Evolutionary conservation across 2,888 invertebrate genomes (phyloP), one percentile per base, ranked within the genome.

Genomic region (Liposcelis brunnea): DNA sequence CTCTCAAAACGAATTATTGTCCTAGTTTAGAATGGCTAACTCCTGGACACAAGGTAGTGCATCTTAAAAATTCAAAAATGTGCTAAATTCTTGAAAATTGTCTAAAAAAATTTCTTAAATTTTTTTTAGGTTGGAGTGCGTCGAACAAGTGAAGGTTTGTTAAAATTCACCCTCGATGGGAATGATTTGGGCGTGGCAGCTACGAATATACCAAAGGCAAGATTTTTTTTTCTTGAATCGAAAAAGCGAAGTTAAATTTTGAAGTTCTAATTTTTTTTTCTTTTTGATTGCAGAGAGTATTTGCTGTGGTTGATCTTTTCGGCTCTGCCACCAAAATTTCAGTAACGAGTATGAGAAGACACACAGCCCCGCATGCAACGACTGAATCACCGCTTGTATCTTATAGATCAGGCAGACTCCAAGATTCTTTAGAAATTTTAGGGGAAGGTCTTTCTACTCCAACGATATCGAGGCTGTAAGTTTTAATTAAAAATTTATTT

Each of bases 1-100:
- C 77, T 16, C 58, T 82, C 26, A 76, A 75, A 55, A 70, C 77
- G 47, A 78, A 80, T 53, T 80, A 78, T 56, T 73, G 75, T 42
- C 75, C 77, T 4, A 77, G 73, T 53, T 69, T 91, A 52, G 82
- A 86, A 52, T 85, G 89, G 78, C 64, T 93, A 11, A 74, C 82
- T 19, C 74, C 75, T 0, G 84, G 83, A 1, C 86, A 86, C 61
- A 71, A 80, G 44, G 54, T 64, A 43, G 3, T 14, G 6, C 6
- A 15, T 14, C 6, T 14, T 16, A 18, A 40, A n/a, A n/a, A n/a
- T n/a, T n/a, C n/a, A n/a, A n/a, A n/a, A n/a, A n/a, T n/a, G n/a
- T n/a, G n/a, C n/a, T n/a, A n/a, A n/a, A n/a, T n/a, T n/a, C n/a
- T 14, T 35, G 35, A 10, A 10, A 35, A 35, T 7, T 6, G 35